A percentile compares a stretch with the other conserved stretches of the same genome.
Evolutionary conservation across 2,888 invertebrate species (phyloP).

Genomic region (Tetropium fuscum): DNA sequence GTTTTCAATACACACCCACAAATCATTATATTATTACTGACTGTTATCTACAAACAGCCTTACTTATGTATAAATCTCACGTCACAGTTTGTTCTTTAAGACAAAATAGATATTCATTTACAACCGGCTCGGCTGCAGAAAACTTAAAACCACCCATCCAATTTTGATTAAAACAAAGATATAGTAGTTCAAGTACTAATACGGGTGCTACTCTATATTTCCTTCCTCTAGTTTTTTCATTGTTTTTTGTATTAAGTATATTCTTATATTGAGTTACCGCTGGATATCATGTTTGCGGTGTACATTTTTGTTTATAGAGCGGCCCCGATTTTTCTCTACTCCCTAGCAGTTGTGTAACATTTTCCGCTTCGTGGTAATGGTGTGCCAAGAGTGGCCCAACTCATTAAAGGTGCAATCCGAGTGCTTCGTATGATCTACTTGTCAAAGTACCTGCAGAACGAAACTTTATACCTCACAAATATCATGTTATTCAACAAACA

Average conservation of each 20-base stretch:
- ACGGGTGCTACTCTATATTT: conserved; percentile 56
- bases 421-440: conserved; percentile 41
- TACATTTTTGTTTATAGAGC: conserved; percentile 41
- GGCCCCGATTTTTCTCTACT: conserved; percentile 31
- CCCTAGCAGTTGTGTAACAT: conserved; percentile 17
- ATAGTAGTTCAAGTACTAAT: conserved; percentile 14
- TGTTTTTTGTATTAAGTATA: conserved; percentile 48
- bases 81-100: conserved; percentile 64
- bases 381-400: conserved; percentile 41
- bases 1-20: conserved; percentile 28
- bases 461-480: conserved; percentile 48
- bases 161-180: conserved; percentile 53
- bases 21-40: conserved; percentile 37
- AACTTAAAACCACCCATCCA: conserved; percentile 57
- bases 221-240: conserved; percentile 56
- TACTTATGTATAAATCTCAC: conserved; percentile 63
- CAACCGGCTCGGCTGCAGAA: conserved; percentile 59
- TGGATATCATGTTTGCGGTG: conserved; percentile 63
- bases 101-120: conserved; percentile 66
- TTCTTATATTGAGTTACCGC: conserved; percentile 59
- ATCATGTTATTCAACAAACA: conserved; percentile 43
- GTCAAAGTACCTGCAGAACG: conserved; percentile 49
- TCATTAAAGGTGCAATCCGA: conserved; percentile 44
- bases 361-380: conserved; percentile 38
- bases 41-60: conserved; percentile 44